Base-by-base conservation (phyloP, 2,888 invertebrate species). In the Brachylomia viminalis region DNA sequence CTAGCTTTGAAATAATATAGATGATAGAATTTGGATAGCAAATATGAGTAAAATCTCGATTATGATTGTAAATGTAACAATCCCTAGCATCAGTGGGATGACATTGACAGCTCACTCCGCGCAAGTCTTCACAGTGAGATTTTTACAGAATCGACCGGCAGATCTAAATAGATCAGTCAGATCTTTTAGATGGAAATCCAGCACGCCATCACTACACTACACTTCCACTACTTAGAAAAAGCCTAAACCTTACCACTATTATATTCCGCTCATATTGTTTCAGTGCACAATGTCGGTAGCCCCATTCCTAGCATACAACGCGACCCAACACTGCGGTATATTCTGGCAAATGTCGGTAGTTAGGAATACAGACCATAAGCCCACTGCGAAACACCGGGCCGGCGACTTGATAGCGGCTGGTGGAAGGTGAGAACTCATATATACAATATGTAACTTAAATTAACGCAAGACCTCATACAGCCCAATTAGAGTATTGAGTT, bases 321-420 rank as follows among this genome's bases (percentile, higher is more conserved):
- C 91, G 91, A 96, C 90, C 82, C 97, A 95, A 86, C 96, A 96
- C 82, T 95, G 95, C 45, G 97, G 97, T n/a, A 95, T 97, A 56
- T 97, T 97, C 82, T 97, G 97, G 96, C 97, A 97, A 94, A 93
- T 95, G 94, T 93, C 92, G 86, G 93, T 94, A 0, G 78, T 89
- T 89, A 80, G 92, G 3, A 86, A 91, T 23, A 77, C 81, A 1
- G 92, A 92, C 1, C 85, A 94, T 78, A 95, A 94, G 15, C 75
- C 86, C 0, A 89, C 86, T 1, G 88, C 87, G 0, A 95, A 94
- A 67, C 92, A 92, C 27, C 90, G 97, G 95, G 83, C 97, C 96
- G 88, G 98, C 97, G 93, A 95, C 85, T 97, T 99, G 0, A 96
- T 99, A 62, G 99, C 99, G 0, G 98, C 98, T 13, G 99, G 99